Conservation (phyloP, 2,113 vertebrate species). For the Bungarus multicinctus region DNA sequence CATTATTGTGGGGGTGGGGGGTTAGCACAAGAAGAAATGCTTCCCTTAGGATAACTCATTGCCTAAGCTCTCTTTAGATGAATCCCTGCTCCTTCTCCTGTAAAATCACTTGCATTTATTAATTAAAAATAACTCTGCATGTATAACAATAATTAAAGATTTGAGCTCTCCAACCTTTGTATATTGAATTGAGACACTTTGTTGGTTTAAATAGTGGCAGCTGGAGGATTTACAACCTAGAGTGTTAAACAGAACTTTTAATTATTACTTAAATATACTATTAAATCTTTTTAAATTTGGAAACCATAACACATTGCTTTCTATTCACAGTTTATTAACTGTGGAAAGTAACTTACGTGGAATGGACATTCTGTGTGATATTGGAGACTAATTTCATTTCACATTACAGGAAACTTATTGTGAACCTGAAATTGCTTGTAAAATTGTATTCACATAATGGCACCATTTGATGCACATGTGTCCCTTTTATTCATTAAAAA, state of each 20-base stretch:
- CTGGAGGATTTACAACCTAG: slow-evolving; percentile 13
- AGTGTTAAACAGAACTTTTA: slow-evolving; percentile 24
- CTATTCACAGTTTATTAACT: slow-evolving; percentile 36
- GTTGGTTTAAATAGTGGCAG: slow-evolving; percentile 1
- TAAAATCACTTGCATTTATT: slow-evolving; percentile 45
- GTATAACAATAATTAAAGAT: slow-evolving; percentile 43
- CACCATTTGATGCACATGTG: not conserved
- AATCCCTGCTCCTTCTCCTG: slow-evolving; percentile 21
- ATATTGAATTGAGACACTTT: slow-evolving; percentile 30
- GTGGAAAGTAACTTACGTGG: slow-evolving; percentile 24
- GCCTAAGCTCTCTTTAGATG: slow-evolving; percentile 29
- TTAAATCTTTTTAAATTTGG: slow-evolving; percentile 19
- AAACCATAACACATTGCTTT: slow-evolving; percentile 30
- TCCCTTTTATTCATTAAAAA: not conserved
- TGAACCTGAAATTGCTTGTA: slow-evolving; percentile 41
- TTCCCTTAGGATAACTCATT: slow-evolving; percentile 6
- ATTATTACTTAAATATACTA: slow-evolving; percentile 29
- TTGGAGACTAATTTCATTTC: slow-evolving; percentile 24
- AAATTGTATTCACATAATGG: slow-evolving; percentile 26
- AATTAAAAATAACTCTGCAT: slow-evolving; percentile 53
- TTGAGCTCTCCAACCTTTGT: slow-evolving; percentile 8
- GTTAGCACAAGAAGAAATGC: slow-evolving; percentile 16
- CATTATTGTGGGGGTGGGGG: slow-evolving; percentile 2
- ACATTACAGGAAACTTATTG: slow-evolving; percentile 36
- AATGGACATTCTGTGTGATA: slow-evolving; percentile 9